Base-by-base conservation (phyloP, 2,113 vertebrate genomes). In the Brienomyrus longianalis region DNA sequence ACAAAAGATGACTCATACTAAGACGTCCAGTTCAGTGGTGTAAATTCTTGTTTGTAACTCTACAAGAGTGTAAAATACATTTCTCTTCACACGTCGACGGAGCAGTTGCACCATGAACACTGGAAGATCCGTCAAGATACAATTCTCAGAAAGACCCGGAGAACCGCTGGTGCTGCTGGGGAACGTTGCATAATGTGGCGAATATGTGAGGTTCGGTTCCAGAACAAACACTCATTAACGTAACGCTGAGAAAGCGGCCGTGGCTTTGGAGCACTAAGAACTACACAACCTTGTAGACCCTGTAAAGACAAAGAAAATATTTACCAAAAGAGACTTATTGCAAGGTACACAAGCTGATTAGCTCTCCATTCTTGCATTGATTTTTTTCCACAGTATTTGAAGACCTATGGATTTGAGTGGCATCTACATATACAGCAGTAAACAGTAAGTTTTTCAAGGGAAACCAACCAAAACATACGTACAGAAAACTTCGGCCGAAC, bases 221-320 rank as follows among this genome's bases (percentile, higher is more conserved):
- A 89, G 90, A 83, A 89, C 43, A 92, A 92, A 90, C 88, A 90
- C 19, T 70, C 54, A 87, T 88, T 83, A 50, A 56, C 89, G 45
- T 19, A 88, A 87, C 35, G 35, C 90, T 86, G 88, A 89, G 54
- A 54, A 91, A 80, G 39, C 39, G 50, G 15, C n/a, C 39, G 48
- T 70, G 83, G 27, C 39, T 62, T 45, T 21, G 45, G 89, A 86
- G 89, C 13, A 88, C 89, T 89, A 90, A 89, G 89, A 90, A 92
- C 88, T 27, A 6, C 35, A 80, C 39, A 89, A 92, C 91, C 91
- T 83, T 54, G 19, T 83, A 88, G 89, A 86, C 88, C 74, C 85
- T 43, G 19, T 10, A 84, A 50, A 88, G 47, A 51, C 51, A 88
- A 50, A 45, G 66, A 39, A 83, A 59, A 83, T 74, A 50, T 39